Evolutionary conservation across 2,888 invertebrate genomes (phyloP).

Genomic region (Tipula helvola): DNA sequence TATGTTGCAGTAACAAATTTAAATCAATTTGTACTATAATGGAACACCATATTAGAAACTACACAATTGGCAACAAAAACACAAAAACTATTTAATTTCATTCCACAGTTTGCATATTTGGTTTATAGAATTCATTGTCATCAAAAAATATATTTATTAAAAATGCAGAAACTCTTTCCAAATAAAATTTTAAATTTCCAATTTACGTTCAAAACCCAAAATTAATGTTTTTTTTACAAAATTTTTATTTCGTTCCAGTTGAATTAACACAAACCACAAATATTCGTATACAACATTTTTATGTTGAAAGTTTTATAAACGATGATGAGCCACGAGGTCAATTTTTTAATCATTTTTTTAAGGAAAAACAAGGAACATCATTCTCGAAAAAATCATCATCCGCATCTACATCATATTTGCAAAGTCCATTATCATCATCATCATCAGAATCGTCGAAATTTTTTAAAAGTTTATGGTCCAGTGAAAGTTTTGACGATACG

Average conservation of each 20-base stretch:
- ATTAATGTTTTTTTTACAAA: background rate
- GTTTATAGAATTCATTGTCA: background rate
- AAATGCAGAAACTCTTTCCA: background rate
- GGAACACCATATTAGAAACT: too few species aligned
- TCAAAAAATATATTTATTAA: background rate
- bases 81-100: background rate
- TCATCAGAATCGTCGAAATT: background rate
- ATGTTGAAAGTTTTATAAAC: background rate
- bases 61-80: too few species aligned
- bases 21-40: too few species aligned
- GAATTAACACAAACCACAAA: background rate
- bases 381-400: background rate
- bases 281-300: background rate
- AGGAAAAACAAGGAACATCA: background rate
- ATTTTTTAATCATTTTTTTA: background rate
- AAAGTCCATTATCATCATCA: background rate
- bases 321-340: background rate
- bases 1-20: too few species aligned
- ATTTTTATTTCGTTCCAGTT: background rate
- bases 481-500: background rate
- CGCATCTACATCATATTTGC: background rate
- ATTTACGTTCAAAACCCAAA: background rate
- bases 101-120: background rate
- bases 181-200: background rate
- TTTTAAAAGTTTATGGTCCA: background rate